phyloP scores from a whole-genome alignment of 2,113 vertebrate genomes.

The Aegypius monachus region DNA sequence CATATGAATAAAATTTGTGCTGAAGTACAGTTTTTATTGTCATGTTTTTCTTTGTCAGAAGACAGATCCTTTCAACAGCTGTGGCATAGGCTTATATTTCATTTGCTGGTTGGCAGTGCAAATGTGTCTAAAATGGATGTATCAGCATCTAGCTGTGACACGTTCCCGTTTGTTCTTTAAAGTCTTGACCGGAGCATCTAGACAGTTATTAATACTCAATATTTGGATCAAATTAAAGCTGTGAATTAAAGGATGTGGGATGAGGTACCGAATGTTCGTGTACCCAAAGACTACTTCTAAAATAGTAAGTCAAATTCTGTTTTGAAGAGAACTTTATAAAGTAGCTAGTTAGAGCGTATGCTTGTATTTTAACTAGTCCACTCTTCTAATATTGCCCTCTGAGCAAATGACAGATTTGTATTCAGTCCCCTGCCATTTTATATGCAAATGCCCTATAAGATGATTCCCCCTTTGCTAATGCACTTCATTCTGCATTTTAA shows the following conservation, averaged over 20 bases:
- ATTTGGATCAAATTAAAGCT: neutral
- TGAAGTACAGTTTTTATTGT: neutral
- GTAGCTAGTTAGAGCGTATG: neutral
- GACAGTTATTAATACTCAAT: neutral
- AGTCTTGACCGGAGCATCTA: neutral
- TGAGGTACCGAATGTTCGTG: neutral
- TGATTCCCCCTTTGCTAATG: neutral
- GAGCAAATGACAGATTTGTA: neutral
- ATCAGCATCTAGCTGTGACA: neutral
- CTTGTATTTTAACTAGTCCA: neutral
- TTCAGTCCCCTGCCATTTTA: neutral
- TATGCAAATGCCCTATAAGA: constrained; percentile 6
- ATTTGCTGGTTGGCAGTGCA: neutral
- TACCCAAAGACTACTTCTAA: neutral
- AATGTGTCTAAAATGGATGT: neutral
- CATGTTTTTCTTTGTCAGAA: neutral
- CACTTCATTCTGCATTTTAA: neutral
- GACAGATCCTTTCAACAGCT: neutral
- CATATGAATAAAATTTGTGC: neutral
- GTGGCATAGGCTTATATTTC: neutral
- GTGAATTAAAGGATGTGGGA: neutral
- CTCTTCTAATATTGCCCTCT: neutral
- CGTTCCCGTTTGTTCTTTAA: neutral
- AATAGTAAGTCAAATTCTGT: neutral
- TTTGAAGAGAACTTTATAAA: neutral